Conservation (phyloP, 2,113 vertebrate species). For the Tychaedon coryphoeus region DNA sequence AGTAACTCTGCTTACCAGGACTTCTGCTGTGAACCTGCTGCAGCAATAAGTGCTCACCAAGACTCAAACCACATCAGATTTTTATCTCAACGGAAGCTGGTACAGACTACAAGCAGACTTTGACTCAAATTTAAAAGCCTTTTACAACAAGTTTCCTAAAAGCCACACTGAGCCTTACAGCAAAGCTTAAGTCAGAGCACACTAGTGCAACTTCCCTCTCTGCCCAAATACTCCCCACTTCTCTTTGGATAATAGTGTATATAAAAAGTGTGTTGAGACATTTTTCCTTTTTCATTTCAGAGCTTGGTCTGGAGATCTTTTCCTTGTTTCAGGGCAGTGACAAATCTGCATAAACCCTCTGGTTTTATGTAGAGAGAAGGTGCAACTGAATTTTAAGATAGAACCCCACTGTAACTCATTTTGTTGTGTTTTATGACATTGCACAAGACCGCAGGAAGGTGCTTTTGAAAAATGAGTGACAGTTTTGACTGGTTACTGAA, state of each 20-base stretch:
- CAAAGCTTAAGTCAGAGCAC: background rate
- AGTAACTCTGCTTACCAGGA: background rate
- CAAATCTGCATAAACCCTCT: background rate
- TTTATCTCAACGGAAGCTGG: background rate
- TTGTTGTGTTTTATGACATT: background rate
- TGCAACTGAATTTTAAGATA: background rate
- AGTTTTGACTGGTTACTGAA: background rate
- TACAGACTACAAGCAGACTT: background rate
- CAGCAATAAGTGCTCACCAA: background rate
- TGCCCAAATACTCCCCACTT: background rate
- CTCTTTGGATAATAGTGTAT: background rate
- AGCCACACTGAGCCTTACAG: background rate
- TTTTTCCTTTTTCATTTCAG: background rate
- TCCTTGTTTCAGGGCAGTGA: background rate
- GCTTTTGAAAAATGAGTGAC: background rate
- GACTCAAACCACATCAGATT: background rate
- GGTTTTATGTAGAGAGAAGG: fast-evolving
- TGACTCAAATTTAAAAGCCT: background rate
- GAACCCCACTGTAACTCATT: background rate
- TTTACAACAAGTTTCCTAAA: background rate
- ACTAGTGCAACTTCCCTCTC: background rate
- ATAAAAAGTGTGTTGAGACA: background rate
- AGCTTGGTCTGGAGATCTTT: background rate
- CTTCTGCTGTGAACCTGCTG: background rate
- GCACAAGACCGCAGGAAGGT: background rate